Evolutionary conservation across 1,140 invertebrate species (phyloP), one percentile per base, ranked within the genome.

Genomic region (Diachasma alloeum): DNA sequence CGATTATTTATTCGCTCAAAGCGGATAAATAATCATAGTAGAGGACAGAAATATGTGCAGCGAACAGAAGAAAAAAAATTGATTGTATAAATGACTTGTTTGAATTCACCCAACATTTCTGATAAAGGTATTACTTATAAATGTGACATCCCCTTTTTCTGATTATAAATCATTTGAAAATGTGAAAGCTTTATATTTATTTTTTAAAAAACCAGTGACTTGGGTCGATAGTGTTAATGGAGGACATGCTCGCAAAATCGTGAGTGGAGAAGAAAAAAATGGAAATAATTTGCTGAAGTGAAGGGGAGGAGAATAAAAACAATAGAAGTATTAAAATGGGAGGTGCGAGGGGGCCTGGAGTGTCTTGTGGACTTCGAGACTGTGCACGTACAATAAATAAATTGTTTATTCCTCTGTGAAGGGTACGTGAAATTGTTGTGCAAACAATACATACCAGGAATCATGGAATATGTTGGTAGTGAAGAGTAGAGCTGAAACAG

Each of bases 301-400:
- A 31, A 31, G 39, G 39, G 39, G 39, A 42, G 39, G 10, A 42
- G 37, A 63, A 59, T 19, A 56, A 59, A 63, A 37, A 59, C 37
- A 63, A 73, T 19, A 37, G 17, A 17, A 42, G 53, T 13, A 31
- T 6, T 15, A 22, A 37, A 4, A 44, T 71, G 68, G 26, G 68
- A 19, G 17, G 24, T 13, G 6, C 19, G 37, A 26, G 22, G 10
- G 4, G 26, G 13, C 31, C 31, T 31, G 31, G 24, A 53, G 48
- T 70, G 44, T 70, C 36, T 75, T 69, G 46, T 31, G 31, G 31
- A 75, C 42, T 75, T 75, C 74, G 46, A 75, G 74, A 70, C 68
- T 71, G 74, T 67, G 68, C 74, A 70, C 68, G 66, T 76, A 76
- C 74, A 76, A 76, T 76, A 76, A 76, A 42, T 59, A 71, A 15